Base-by-base conservation (phyloP, 2,113 vertebrate genomes). In the Barnardius zonarius region DNA sequence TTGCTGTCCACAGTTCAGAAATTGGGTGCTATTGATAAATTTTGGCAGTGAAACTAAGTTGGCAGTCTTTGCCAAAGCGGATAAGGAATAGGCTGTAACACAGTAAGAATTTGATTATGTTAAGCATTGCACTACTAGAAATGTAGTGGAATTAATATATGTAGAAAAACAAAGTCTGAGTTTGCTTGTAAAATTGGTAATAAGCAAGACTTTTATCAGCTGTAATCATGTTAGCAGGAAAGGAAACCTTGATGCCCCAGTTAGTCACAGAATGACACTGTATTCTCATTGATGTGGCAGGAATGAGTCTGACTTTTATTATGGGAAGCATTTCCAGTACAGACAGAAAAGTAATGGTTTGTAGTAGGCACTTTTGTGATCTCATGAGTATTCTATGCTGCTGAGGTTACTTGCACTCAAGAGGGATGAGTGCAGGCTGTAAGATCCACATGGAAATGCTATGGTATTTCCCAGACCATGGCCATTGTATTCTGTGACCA, bases 401-500 rank as follows among this genome's bases (percentile, higher is more conserved):
- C 14, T 73, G 86, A 74, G n/a, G 41, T 83, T 85, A 68, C 63
- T 75, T 70, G 35, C 0, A 2, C 77, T 89, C 12, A 31, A 3
- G 55, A 91, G 30, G 37, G 9, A 16, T 78, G 67, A 80, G 80
- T 54, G 46, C 61, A 81, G 55, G 20, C 55, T 57, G 0, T 12
- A 35, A 51, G 28, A 43, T 17, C 27, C n/a, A 24, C 84, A 23
- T 57, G 49, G 54, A 78, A 89, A 18, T 66, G 39, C 48, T 68
- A 0, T 84, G 69, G 30, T 72, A 43, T 64, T 93, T 77, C 79
- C 46, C 61, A 77, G 63, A n/a, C 6, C 54, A 35, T 76, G 55
- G 20, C 12, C 2, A 0, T 39, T 1, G 2, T 54, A 1, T 72
- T 48, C 10, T 75, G 24, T 86, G 54, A 15, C 25, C 2, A 0